Conservation (phyloP, 2,113 vertebrate genomes). For the Xyliphius kryptos region DNA sequence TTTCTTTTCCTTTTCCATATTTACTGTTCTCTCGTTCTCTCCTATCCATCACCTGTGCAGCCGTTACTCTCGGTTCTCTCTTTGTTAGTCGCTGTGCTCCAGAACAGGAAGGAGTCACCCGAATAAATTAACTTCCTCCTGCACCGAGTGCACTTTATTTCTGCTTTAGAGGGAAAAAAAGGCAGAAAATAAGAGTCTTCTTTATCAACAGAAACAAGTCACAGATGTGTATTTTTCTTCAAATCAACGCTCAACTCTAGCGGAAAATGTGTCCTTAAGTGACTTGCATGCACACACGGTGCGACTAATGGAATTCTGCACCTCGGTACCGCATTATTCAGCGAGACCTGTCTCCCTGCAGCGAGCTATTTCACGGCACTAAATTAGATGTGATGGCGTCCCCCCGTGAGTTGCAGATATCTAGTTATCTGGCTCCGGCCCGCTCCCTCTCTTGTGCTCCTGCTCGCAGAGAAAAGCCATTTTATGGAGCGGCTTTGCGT, state of each 20-base stretch:
- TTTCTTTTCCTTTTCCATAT: conserved; percentile 29
- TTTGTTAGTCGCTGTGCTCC: conserved; percentile 1
- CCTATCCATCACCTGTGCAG: not conserved
- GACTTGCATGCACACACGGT: not conserved
- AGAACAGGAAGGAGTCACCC: conserved; percentile 14
- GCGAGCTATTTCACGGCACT: conserved; percentile 4
- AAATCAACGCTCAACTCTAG: too few species aligned
- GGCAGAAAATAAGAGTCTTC: too few species aligned
- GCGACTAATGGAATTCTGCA: not conserved
- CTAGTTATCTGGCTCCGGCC: conserved; percentile 29
- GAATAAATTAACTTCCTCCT: too few species aligned
- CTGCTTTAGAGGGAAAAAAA: too few species aligned
- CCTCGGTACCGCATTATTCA: conserved; percentile 19
- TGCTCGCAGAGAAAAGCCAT: conserved; percentile 23
- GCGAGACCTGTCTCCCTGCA: not conserved
- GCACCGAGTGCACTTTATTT: too few species aligned
- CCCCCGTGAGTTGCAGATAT: conserved; percentile 36
- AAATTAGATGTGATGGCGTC: conserved; percentile 29
- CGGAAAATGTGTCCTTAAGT: not conserved
- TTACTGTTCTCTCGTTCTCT: conserved; percentile 33
- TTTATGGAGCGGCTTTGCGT: conserved; percentile 28
- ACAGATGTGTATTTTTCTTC: too few species aligned
- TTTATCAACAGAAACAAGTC: too few species aligned
- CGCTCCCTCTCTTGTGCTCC: conserved; percentile 9
- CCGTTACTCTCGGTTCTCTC: not conserved